Evolutionary conservation across 2,888 invertebrate genomes (phyloP).

Genomic region (Acanthacorydalis orientalis): DNA sequence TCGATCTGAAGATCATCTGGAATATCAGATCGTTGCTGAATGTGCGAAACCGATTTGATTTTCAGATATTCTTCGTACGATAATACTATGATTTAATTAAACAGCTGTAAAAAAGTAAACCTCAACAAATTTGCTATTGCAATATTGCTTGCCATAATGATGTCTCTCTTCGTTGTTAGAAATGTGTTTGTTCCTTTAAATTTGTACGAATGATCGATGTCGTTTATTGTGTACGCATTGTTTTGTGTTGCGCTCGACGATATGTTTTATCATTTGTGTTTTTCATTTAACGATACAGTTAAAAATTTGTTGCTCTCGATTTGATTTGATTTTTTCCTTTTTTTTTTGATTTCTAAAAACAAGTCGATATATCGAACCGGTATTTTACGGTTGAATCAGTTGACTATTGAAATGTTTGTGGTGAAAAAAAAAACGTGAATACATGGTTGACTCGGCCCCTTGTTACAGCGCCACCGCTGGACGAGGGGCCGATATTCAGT

Average conservation of each 20-base stretch:
- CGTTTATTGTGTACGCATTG: conserved; percentile 5
- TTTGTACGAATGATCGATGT: background rate
- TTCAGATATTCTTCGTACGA: too few species aligned
- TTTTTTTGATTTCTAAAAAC: conserved; percentile 4
- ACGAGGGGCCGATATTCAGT: conserved; percentile 11
- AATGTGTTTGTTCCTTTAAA: background rate
- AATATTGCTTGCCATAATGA: background rate
- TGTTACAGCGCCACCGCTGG: conserved; percentile 14
- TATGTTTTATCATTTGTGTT: conserved; percentile 1
- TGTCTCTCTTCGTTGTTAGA: background rate
- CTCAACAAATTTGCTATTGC: conserved; percentile 1
- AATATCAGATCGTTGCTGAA: background rate
- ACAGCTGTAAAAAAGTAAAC: background rate
- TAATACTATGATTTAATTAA: background rate
- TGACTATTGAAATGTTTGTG: background rate
- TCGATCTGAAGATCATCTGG: background rate
- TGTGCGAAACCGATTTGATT: too few species aligned
- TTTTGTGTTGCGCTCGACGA: conserved; percentile 6
- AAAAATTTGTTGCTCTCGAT: conserved; percentile 19
- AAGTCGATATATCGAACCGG: background rate
- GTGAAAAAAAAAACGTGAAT: background rate
- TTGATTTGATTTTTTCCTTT: conserved; percentile 1
- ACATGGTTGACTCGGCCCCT: conserved; percentile 6
- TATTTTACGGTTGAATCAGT: too few species aligned
- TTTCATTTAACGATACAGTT: conserved; percentile 38